Conservation (phyloP, 2,888 invertebrate genomes). For the Willowsia nigromaculata region DNA sequence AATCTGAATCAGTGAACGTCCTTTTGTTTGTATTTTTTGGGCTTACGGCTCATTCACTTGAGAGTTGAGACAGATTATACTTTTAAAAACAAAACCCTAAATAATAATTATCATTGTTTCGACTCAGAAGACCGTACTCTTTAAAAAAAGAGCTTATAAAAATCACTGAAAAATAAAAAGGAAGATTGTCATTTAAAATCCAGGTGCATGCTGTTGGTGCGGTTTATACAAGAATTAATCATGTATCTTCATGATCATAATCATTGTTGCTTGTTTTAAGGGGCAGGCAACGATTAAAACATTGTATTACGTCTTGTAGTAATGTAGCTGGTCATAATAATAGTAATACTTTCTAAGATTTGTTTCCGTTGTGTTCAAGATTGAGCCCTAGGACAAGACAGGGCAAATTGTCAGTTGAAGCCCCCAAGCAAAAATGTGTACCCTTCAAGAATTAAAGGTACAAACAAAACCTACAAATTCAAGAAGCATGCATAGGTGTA, state of each 20-base stretch:
- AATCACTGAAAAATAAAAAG: conserved; percentile 21
- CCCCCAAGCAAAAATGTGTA: too few relatives aligned
- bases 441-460: too few relatives aligned
- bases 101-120: conserved; percentile 7
- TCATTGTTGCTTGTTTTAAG: conserved; percentile 6
- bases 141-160: background rate
- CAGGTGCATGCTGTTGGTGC: background rate
- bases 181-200: conserved; percentile 42
- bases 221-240: background rate
- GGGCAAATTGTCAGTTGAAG: too few relatives aligned
- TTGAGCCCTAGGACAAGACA: background rate
- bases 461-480: too few relatives aligned
- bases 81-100: conserved; percentile 22
- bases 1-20: conserved; percentile 10
- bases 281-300: conserved; percentile 24
- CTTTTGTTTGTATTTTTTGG: conserved; percentile 20
- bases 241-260: conserved; percentile 3
- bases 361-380: background rate
- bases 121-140: background rate
- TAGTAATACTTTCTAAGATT: background rate
- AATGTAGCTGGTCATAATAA: background rate
- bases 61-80: background rate
- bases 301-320: background rate
- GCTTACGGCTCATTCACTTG: background rate
- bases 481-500: too few relatives aligned